Percentiles rank a stretch among this genome's conserved stretches.
Conservation (phyloP, 2,113 vertebrate genomes). For the Anseranas semipalmata region DNA sequence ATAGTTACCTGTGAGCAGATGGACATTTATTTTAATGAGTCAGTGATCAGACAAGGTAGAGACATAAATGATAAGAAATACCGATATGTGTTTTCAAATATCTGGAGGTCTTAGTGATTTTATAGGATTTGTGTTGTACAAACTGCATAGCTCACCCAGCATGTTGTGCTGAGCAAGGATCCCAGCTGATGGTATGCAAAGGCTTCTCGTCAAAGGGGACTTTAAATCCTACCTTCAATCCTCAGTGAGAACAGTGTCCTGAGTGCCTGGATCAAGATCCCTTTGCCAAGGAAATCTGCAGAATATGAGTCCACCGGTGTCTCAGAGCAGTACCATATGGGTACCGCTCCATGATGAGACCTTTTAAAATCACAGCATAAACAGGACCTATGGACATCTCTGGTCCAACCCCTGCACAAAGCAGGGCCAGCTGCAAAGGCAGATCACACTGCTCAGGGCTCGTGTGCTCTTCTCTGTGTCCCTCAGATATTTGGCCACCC, state of each 20-base stretch:
- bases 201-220: not conserved
- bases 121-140: not conserved
- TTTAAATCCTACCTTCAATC: not conserved
- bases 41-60: not conserved
- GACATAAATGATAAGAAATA: not conserved
- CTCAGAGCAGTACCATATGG: not conserved
- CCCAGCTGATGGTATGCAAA: not conserved
- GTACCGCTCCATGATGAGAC: not conserved
- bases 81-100: not conserved
- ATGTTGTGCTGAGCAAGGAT: accelerated
- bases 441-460: not conserved
- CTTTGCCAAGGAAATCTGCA: not conserved
- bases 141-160: accelerated
- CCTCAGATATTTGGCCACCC: not conserved
- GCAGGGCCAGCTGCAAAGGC: not conserved
- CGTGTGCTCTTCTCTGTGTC: not conserved
- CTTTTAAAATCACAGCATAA: not conserved
- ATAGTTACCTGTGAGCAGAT: not conserved
- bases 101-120: not conserved
- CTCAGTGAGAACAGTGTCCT: too few relatives aligned
- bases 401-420: not conserved
- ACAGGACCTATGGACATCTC: not conserved
- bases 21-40: not conserved
- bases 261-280: not conserved
- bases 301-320: not conserved